Evolutionary conservation across 2,797 vertebrate genomes (phyloP).

Genomic region (Hipposideros larvatus): DNA sequence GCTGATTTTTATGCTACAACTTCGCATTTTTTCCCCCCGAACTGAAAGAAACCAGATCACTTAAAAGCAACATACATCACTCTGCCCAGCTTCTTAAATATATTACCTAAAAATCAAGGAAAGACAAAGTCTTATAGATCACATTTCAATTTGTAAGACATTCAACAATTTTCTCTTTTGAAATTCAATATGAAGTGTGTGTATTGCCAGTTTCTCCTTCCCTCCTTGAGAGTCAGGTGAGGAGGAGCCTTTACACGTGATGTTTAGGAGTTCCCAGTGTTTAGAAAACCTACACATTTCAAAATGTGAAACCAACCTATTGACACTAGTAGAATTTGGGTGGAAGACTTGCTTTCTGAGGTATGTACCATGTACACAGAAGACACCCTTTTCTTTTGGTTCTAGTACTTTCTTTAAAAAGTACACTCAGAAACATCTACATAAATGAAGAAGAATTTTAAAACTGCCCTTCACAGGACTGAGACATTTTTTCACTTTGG

Average conservation of each 20-base stretch:
- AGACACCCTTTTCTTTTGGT: background rate
- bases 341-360: background rate
- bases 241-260: fast-evolving
- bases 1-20: background rate
- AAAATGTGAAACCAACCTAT: fast-evolving
- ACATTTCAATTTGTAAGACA: background rate
- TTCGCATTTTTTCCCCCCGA: background rate
- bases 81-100: background rate
- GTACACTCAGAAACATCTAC: background rate
- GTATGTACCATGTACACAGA: fast-evolving
- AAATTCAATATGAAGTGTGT: too few species aligned
- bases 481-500: background rate
- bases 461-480: background rate
- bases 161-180: background rate
- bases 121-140: background rate
- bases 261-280: fast-evolving
- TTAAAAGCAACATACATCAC: background rate
- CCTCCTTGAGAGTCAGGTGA: fast-evolving
- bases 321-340: fast-evolving
- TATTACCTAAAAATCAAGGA: background rate
- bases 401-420: background rate
- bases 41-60: background rate
- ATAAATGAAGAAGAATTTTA: background rate
- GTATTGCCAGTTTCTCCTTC: background rate
- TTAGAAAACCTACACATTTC: background rate